Base-by-base conservation (phyloP, 2,797 vertebrate species). In the Arremon aurantiirostris region DNA sequence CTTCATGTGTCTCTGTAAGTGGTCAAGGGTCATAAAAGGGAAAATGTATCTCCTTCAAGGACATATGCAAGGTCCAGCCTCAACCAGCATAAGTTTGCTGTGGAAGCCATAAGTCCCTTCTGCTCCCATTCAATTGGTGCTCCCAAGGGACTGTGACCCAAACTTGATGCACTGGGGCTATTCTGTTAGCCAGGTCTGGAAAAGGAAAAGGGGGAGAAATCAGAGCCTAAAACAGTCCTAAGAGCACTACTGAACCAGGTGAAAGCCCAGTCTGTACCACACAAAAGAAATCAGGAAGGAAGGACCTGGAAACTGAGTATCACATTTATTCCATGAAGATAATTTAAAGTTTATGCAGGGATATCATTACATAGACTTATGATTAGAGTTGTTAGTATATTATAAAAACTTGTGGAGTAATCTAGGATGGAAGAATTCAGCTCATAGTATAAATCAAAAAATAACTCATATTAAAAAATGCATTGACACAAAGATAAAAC, bases 141-240 rank as follows among this genome's bases (percentile, higher is more conserved):
- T 59, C 8, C 1, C 2, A 13, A 49, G 49, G 19, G 14, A 5
- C 14, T 8, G 0, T 16, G 17, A 46, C 17, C 15, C 39, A 44
- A n/a, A 56, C 22, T 46, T 56, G 9, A 32, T 81, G 23, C 26
- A 15, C 10, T 42, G 21, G 19, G 22, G 6, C 34, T 77, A 21
- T 15, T 73, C 9, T 75, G 4, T 66, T 52, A 78, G 28, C 6
- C 52, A 59, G 16, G 27, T 35, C 39, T 61, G 35, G 32, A 82
- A 83, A 77, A 78, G 28, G 14, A 82, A 83, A 77, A 78, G 27
- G 9, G 19, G 37, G 61, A 64, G 41, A 73, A 94, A 64, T 44
- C 24, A 64, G 20, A 65, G 4, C 10, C 42, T 68, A 65, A 89
- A 86, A 30, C 26, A 93, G 5, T 41, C 32, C 32, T 60, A 55